phyloP scores from a whole-genome alignment of 2,888 invertebrate genomes.

The Drosophila rellima region DNA sequence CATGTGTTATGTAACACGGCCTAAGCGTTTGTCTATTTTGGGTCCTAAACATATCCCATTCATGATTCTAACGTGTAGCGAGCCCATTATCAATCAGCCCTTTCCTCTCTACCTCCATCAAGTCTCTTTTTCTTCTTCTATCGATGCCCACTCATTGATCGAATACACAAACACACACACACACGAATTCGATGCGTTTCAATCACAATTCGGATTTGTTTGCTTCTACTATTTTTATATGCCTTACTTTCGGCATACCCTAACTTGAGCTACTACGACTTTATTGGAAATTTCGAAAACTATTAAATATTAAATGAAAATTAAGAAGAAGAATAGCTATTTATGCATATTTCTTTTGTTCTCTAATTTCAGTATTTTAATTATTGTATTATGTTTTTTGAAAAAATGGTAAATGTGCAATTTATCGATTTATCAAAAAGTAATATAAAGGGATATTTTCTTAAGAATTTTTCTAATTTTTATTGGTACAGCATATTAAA shows the following conservation, averaged over 20 bases:
- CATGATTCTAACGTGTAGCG: conserved; percentile 65
- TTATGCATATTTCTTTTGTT: too few relatives aligned
- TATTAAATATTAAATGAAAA: neutral
- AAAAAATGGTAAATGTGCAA: too few relatives aligned
- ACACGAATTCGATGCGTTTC: conserved; percentile 31
- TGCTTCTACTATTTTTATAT: conserved; percentile 35
- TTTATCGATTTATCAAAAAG: too few relatives aligned
- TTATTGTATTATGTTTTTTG: too few relatives aligned
- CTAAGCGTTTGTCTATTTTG: conserved; percentile 30
- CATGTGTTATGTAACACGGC: conserved; percentile 43
- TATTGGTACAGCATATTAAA: too few relatives aligned
- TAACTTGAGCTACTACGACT: neutral
- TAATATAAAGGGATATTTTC: too few relatives aligned
- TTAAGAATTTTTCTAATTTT: too few relatives aligned
- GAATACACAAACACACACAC: conserved; percentile 19
- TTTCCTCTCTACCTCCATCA: conserved; percentile 5
- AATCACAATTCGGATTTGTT: conserved; percentile 50
- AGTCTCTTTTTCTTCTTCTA: neutral
- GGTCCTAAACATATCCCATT: conserved; percentile 56
- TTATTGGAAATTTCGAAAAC: neutral
- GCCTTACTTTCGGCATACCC: conserved; percentile 17
- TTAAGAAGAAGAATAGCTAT: too few relatives aligned
- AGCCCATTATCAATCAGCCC: conserved; percentile 38
- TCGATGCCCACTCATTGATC: conserved; percentile 31
- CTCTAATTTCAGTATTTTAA: neutral